phyloP scores from a whole-genome alignment of 2,888 invertebrate genomes.

The Archips xylosteana region DNA sequence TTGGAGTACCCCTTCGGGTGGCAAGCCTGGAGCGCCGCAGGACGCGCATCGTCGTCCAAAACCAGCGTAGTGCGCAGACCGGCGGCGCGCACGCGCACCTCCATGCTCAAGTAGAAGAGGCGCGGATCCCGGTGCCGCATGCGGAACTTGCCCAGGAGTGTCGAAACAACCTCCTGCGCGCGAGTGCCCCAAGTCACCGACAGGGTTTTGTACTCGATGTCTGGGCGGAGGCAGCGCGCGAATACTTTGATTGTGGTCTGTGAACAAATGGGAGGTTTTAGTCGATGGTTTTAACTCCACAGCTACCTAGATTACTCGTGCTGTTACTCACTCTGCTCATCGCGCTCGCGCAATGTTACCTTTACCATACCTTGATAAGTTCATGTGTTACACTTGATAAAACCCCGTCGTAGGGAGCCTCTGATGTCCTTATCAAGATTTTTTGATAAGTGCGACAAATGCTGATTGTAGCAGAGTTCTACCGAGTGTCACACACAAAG shows the following conservation, averaged over 20 bases:
- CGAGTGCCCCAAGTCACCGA: constrained; percentile 95
- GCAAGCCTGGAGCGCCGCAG: constrained; percentile 96
- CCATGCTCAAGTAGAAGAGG: constrained; percentile 97
- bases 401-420: too few relatives aligned
- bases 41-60: constrained; percentile 94
- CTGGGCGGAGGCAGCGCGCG: constrained; percentile 94
- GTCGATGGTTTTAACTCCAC: neutral
- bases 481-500: too few relatives aligned
- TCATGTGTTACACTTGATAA: too few relatives aligned
- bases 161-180: constrained; percentile 93
- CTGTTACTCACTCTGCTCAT: too few relatives aligned
- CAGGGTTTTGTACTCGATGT: constrained; percentile 98
- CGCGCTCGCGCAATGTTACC: too few relatives aligned
- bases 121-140: constrained; percentile 97
- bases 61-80: constrained; percentile 93
- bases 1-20: constrained; percentile 97
- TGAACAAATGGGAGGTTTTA: constrained; percentile 47
- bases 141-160: constrained; percentile 94
- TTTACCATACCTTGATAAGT: too few relatives aligned
- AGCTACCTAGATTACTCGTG: too few relatives aligned
- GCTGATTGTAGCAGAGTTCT: too few relatives aligned
- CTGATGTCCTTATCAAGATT: too few relatives aligned
- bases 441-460: too few relatives aligned
- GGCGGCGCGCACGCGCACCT: constrained; percentile 94
- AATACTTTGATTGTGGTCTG: constrained; percentile 97